Conservation (phyloP, 1,140 invertebrate genomes). For the Caenorhabditis tropicalis region DNA sequence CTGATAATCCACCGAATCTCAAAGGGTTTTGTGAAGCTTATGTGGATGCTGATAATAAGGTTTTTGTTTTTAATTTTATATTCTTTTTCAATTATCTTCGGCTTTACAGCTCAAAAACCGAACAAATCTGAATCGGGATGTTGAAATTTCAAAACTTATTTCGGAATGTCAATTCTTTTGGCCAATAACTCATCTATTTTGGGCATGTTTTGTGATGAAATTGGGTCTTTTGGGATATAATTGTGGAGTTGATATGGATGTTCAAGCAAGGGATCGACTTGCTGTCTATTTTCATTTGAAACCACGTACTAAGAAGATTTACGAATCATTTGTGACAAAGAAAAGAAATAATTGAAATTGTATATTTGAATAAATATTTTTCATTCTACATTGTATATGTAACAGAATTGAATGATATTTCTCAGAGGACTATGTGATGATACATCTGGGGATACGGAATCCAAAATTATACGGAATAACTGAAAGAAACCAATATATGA, state of each 20-base stretch:
- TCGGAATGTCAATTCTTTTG: background rate
- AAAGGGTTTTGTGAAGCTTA: background rate
- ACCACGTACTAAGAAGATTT: background rate
- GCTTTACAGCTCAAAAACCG: constrained; percentile 28
- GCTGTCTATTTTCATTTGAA: constrained; percentile 20
- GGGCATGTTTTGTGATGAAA: constrained; percentile 17
- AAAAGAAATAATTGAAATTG: too few relatives aligned
- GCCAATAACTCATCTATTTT: constrained; percentile 25
- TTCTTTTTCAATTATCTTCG: background rate
- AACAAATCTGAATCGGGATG: background rate
- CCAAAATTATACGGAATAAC: too few relatives aligned
- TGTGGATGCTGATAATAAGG: constrained; percentile 10
- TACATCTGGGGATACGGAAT: too few relatives aligned
- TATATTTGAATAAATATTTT: background rate
- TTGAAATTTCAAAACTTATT: background rate
- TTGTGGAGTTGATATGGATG: constrained; percentile 15
- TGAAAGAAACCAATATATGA: too few relatives aligned
- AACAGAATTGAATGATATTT: too few relatives aligned
- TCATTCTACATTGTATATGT: too few relatives aligned
- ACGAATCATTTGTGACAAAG: background rate
- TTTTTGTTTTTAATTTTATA: background rate
- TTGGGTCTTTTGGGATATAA: background rate
- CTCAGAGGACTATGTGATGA: too few relatives aligned
- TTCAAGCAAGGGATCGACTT: constrained; percentile 1
- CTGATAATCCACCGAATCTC: constrained; percentile 10